Evolutionary conservation across 2,888 invertebrate species (phyloP), one percentile per base, ranked within the genome.

Genomic region (Mystacides longicornis): DNA sequence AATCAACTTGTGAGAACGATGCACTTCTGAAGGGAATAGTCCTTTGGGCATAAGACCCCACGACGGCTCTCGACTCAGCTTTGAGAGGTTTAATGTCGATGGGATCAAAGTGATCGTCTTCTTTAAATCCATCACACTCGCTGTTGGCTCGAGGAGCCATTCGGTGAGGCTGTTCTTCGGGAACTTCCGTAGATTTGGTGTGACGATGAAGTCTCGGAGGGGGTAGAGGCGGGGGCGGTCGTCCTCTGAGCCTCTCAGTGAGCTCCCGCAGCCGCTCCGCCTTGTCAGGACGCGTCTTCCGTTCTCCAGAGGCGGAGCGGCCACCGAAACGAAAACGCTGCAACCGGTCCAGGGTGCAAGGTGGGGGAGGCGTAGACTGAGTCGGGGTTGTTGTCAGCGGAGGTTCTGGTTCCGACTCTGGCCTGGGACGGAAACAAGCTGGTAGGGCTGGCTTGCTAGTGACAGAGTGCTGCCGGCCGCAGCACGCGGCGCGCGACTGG

Each of bases 1-100:
- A 87, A 69, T 92, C 91, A 59, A 89, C 89, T 71, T 92, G 90
- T 0, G 92, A 90, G 67, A 93, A 92, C 5, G 92, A 92, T 4
- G 90, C 89, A 66, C 90, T 90, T 37, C 92, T 82, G 67, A 85
- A 86, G 1, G 90, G 89, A 64, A 86, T 82, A 58, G 81, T 80
- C 65, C 83, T 80, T 65, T 83, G 81, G 16, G 81, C 77, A 65
- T 82, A 82, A 0, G 82, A 80, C 23, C 81, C 82, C 48, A 81
- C 75, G 22, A 81, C 77, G 2, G 80, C 78, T 56, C 81, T 75
- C 3, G 81, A 78, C 64, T 83, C 81, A 50, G 81, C 78, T 63
- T 81, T 79, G 31, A 78, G 71, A 46, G 81, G 71, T 42, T 78
- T 74, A 58, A 78, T 71, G 60, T 74, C 74, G 62, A 75, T 72